Evolutionary conservation across 2,797 vertebrate genomes (phyloP).

Genomic region (Atherinosoma microstoma): DNA sequence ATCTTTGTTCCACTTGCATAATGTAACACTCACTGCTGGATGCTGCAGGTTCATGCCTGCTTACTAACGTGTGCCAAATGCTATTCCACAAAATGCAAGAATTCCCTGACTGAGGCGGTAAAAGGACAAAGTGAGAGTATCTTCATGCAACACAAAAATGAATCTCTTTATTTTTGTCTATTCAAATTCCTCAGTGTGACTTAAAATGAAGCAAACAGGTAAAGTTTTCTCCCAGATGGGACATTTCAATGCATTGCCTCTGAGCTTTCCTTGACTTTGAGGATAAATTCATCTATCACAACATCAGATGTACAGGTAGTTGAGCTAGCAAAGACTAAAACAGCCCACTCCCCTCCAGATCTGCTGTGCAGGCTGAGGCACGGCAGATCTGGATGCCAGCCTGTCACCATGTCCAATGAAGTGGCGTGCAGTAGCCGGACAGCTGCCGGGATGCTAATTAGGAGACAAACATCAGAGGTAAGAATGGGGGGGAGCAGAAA

Average conservation of each 20-base stretch:
- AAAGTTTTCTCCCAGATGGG: slow-evolving; percentile 18
- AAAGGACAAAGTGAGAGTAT: neutral
- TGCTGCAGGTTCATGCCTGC: slow-evolving; percentile 46
- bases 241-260: slow-evolving; percentile 3
- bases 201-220: neutral
- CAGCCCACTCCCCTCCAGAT: neutral
- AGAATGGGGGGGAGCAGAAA: neutral
- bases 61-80: slow-evolving; percentile 3
- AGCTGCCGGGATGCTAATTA: slow-evolving; percentile 63
- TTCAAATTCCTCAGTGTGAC: neutral
- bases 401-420: slow-evolving; percentile 47
- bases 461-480: slow-evolving; percentile 46
- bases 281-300: neutral
- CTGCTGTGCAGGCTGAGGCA: neutral
- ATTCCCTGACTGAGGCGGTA: slow-evolving; percentile 18
- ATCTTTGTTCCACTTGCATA: slow-evolving; percentile 14
- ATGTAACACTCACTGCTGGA: slow-evolving; percentile 7
- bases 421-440: slow-evolving; percentile 52
- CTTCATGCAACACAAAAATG: neutral
- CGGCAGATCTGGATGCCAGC: slow-evolving; percentile 21
- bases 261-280: neutral
- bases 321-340: neutral
- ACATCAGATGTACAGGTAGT: slow-evolving; percentile 23
- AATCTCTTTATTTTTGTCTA: neutral
- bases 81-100: slow-evolving; percentile 12